These are phyloP conservation scores for Cisticola juncidis DNA, from an alignment of 2,113 vertebrate species.

Conservation along the genomic window DNA sequence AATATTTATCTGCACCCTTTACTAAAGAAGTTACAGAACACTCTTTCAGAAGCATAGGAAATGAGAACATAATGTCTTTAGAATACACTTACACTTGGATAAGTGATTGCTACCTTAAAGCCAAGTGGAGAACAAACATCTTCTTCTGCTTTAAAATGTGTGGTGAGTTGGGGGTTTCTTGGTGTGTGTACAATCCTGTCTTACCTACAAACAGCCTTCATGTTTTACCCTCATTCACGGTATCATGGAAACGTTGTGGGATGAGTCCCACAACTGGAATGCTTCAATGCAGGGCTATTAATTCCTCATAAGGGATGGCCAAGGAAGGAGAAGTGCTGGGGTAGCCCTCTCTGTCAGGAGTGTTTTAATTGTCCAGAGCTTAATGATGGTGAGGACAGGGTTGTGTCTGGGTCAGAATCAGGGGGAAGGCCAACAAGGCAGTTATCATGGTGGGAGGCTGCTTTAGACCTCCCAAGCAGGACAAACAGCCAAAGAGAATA, in stretches of 20 bases:
- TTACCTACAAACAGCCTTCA: neutral
- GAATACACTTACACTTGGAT: neutral
- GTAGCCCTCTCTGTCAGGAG: neutral
- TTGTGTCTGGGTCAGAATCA: neutral
- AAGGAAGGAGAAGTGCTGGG: accelerated
- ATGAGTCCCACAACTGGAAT: neutral
- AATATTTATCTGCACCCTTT: neutral
- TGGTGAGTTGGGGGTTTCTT: neutral
- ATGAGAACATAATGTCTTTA: neutral
- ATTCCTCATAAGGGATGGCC: neutral
- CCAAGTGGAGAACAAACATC: neutral
- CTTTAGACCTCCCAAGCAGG: neutral
- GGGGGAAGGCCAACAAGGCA: neutral
- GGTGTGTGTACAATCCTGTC: neutral
- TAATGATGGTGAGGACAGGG: neutral
- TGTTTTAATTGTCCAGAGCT: neutral
- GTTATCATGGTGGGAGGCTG: neutral
- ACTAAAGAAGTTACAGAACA: neutral
- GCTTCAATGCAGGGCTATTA: neutral
- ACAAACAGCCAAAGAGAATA: neutral
- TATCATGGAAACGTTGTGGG: neutral
- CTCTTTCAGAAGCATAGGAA: neutral
- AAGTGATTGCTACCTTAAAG: neutral
- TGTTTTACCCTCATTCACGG: neutral
- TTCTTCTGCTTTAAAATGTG: neutral